A percentile compares a stretch with the other conserved stretches of the same genome.
Evolutionary conservation across 2,888 invertebrate species (phyloP).

Genomic region (Phortica okadai): DNA sequence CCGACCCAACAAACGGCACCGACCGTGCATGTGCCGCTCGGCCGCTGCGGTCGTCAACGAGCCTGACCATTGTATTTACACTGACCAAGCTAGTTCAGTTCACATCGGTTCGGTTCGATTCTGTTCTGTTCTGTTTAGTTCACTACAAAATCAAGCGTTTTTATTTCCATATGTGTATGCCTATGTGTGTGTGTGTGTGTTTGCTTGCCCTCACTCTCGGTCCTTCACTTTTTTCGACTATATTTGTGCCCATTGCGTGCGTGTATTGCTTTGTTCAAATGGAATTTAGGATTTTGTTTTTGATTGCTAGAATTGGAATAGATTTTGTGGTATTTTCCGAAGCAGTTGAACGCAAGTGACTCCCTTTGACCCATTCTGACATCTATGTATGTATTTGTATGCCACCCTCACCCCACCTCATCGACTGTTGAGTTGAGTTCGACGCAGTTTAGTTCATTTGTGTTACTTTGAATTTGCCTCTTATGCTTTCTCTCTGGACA

Average conservation of each 20-base stretch:
- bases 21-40: background rate
- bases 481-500: conserved; percentile 43
- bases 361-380: background rate
- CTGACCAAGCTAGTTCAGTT: background rate
- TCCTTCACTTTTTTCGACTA: background rate
- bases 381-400: conserved; percentile 28
- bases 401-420: background rate
- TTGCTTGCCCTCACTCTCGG: background rate
- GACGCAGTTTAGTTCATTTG: conserved; percentile 53
- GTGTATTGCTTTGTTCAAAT: conserved; percentile 56
- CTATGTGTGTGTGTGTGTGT: background rate
- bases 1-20: conserved; percentile 6
- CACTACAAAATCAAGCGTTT: background rate
- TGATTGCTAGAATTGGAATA: conserved; percentile 72
- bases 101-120: background rate
- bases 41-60: background rate
- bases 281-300: conserved; percentile 71
- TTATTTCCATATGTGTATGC: background rate
- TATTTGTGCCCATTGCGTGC: background rate
- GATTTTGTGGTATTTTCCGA: conserved; percentile 71
- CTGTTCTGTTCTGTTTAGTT: background rate
- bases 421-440: conserved; percentile 29
- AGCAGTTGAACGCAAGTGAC: conserved; percentile 51
- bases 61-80: conserved; percentile 28
- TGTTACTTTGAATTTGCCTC: conserved; percentile 59